Evolutionary conservation across 2,888 invertebrate species (phyloP).

Genomic region (Macaria liturata): DNA sequence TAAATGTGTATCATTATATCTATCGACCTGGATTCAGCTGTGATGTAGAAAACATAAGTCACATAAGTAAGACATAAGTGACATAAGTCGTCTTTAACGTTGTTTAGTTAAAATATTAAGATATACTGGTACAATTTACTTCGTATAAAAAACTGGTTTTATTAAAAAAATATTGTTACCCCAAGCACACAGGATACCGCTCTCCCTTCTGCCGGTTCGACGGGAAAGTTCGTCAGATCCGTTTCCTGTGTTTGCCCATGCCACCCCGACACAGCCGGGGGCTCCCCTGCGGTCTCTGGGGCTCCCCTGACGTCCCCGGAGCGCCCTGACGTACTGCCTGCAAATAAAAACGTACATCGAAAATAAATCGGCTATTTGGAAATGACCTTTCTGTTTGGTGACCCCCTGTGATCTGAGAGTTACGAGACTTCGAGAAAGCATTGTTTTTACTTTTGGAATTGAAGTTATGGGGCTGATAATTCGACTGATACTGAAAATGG

Average conservation of each 20-base stretch:
- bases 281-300: constrained; percentile 29
- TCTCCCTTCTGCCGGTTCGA: constrained; percentile 66
- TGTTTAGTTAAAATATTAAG: too few relatives aligned
- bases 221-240: constrained; percentile 74
- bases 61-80: too few relatives aligned
- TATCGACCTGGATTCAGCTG: too few relatives aligned
- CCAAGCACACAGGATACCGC: constrained; percentile 52
- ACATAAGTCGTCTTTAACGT: too few relatives aligned
- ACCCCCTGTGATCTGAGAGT: neutral
- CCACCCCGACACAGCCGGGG: constrained; percentile 40
- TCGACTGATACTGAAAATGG: too few relatives aligned
- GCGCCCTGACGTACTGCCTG: constrained; percentile 50
- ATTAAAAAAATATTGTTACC: constrained; percentile 40
- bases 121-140: too few relatives aligned
- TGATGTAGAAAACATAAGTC: too few relatives aligned
- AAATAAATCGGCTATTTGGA: constrained; percentile 66
- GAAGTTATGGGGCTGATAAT: too few relatives aligned
- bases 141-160: too few relatives aligned
- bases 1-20: too few relatives aligned
- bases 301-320: too few relatives aligned
- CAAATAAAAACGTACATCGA: constrained; percentile 68
- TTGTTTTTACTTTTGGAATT: constrained; percentile 9
- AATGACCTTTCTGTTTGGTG: constrained; percentile 51
- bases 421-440: constrained; percentile 1
- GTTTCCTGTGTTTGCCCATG: constrained; percentile 79